Conservation (phyloP, 2,888 invertebrate genomes). For the Rosalia funebris region DNA sequence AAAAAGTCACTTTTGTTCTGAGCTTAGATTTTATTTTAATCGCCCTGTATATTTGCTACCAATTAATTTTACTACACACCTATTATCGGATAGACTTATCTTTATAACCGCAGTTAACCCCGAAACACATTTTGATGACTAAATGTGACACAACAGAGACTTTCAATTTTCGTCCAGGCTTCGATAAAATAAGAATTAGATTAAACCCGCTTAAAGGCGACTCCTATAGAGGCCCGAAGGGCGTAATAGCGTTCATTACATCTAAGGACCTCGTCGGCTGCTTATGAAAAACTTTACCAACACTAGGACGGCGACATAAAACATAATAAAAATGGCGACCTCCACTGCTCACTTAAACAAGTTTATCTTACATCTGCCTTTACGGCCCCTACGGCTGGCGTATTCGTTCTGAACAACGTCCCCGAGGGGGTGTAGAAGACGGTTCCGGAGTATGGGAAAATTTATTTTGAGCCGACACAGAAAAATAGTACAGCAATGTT, state of each 20-base stretch:
- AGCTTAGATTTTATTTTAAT: no score
- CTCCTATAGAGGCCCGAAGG: background rate
- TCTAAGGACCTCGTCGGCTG: background rate
- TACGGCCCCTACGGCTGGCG: slow-evolving; percentile 1
- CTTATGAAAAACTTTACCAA: slow-evolving; percentile 12
- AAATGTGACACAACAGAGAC: no score
- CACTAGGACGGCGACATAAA: slow-evolving; percentile 7
- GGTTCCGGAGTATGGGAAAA: no score
- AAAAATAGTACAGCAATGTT: no score
- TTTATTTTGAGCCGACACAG: no score
- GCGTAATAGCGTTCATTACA: background rate
- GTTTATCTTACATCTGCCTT: slow-evolving; percentile 14
- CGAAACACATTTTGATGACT: no score
- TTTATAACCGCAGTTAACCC: no score
- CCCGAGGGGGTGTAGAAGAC: no score
- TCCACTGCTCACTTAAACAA: slow-evolving; percentile 10
- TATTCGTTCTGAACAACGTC: slow-evolving; percentile 8
- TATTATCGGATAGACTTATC: no score
- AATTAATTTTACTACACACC: no score
- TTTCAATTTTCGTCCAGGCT: background rate
- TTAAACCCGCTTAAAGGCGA: background rate
- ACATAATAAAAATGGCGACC: slow-evolving; percentile 5
- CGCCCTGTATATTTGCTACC: no score
- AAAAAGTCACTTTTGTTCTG: no score
- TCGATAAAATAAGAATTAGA: background rate